Evolutionary conservation across 2,888 invertebrate genomes (phyloP).

Genomic region (Lymantria monacha): DNA sequence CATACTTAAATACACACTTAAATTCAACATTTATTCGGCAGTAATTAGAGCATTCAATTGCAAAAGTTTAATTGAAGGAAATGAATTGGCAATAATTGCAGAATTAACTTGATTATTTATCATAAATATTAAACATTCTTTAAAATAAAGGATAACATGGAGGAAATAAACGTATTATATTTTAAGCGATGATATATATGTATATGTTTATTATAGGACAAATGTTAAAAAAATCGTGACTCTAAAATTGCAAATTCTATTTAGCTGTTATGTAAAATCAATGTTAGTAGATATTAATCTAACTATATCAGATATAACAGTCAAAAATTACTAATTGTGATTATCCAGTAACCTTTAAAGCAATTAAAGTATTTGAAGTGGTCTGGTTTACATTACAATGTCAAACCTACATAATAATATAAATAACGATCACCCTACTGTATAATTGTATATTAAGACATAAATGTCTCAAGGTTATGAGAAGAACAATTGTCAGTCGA

Average conservation of each 20-base stretch:
- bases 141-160: too few relatives aligned
- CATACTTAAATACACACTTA: too few relatives aligned
- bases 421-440: slow-evolving; percentile 21
- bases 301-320: background rate
- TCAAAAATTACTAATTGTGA: background rate
- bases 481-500: slow-evolving; percentile 43
- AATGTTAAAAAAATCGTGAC: background rate
- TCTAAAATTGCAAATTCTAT: background rate
- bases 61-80: too few relatives aligned
- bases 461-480: slow-evolving; percentile 37
- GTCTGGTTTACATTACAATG: slow-evolving; percentile 23
- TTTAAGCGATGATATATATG: too few relatives aligned
- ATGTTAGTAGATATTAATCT: background rate
- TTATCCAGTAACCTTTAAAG: slow-evolving; percentile 1
- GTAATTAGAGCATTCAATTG: too few relatives aligned
- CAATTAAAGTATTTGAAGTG: background rate
- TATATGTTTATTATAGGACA: too few relatives aligned
- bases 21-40: too few relatives aligned
- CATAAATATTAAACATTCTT: too few relatives aligned
- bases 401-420: slow-evolving; percentile 10
- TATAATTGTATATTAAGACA: slow-evolving; percentile 24
- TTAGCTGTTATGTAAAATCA: background rate
- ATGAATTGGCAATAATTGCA: too few relatives aligned
- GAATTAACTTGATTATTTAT: too few relatives aligned
- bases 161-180: too few relatives aligned